Percentiles rank a stretch among this genome's conserved stretches.
Evolutionary conservation across 2,797 vertebrate genomes (phyloP).

Genomic region (Sebastes oblongus): DNA sequence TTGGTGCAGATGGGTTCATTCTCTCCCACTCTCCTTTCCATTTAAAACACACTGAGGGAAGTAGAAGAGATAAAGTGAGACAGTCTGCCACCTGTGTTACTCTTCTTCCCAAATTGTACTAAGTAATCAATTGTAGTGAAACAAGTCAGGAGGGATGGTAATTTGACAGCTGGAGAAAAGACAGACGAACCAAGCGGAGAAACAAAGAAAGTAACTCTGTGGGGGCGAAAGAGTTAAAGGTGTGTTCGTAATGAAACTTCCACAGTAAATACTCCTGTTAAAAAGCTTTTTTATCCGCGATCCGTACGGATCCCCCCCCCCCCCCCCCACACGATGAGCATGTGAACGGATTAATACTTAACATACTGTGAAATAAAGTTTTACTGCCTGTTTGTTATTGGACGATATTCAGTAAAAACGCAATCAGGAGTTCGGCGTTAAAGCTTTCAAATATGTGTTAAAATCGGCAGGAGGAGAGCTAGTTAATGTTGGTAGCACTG

Average conservation of each 20-base stretch:
- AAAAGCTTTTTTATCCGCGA: neutral
- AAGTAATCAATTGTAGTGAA: slow-evolving; percentile 43
- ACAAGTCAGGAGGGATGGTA: slow-evolving; percentile 24
- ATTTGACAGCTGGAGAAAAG: slow-evolving; percentile 45
- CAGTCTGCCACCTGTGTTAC: slow-evolving; percentile 37
- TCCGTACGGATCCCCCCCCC: too few species aligned
- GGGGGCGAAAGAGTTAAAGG: slow-evolving; percentile 12
- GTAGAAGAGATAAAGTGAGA: slow-evolving; percentile 23
- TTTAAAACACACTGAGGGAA: slow-evolving; percentile 40
- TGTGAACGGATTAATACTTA: too few species aligned
- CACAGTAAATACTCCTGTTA: neutral
- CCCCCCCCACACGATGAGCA: too few species aligned
- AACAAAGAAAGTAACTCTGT: neutral
- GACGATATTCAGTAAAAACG: too few species aligned
- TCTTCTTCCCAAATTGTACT: slow-evolving; percentile 42
- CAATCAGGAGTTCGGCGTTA: too few species aligned
- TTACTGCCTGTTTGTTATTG: too few species aligned
- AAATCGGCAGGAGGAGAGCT: too few species aligned
- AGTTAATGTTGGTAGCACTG: too few species aligned
- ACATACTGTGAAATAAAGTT: too few species aligned
- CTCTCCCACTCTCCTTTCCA: slow-evolving; percentile 36
- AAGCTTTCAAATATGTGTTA: too few species aligned
- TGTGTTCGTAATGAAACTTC: neutral
- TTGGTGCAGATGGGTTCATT: slow-evolving; percentile 53
- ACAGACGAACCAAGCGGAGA: slow-evolving; percentile 5